Evolutionary conservation across 2,888 invertebrate genomes (phyloP), one percentile per base, ranked within the genome.

Genomic region (Heliconius cydno): DNA sequence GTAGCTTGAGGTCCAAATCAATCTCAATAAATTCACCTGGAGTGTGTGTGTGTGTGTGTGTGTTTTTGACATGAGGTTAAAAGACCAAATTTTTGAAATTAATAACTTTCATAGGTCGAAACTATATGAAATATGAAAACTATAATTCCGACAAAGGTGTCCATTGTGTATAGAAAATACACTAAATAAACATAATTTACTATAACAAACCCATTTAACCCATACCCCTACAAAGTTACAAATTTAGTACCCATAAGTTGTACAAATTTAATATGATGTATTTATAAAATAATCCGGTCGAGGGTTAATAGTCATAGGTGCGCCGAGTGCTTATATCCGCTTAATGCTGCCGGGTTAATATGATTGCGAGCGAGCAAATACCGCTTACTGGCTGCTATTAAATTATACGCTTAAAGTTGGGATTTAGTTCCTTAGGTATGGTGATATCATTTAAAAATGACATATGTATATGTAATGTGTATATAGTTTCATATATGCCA

Each of bases 271-370:
- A 82, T 82, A 79, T 80, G 79, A 80, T 76, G 70, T 75, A 79
- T 80, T 77, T 80, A 79, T 82, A 80, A 77, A 79, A 82, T 82
- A 82, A 80, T 82, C 80, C 77, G 77, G 63, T 63, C 75, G 60
- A 65, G 75, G 77, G 75, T 79, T 80, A 80, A 76, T 81, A 80
- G 78, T 80, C 68, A 78, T 76, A 79, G 71, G 77, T 82, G 77
- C 81, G 81, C 76, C 30, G 77, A 82, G 78, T 81, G 78, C 77
- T 81, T 79, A 82, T 80, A 84, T 83, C 80, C 83, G 82, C 71
- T 82, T 82, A 78, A 81, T 80, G 79, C 83, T 74, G 76, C 63
- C 74, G 73, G 81, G 74, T 80, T 83, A 82, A 81, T 84, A 63
- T 79, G 77, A 83, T 84, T 82, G 81, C 82, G 74, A 77, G 72